A percentile compares a stretch with the other conserved stretches of the same genome.
These are phyloP conservation scores for Hemiscyllium ocellatum DNA, from an alignment of 2,113 vertebrate genomes.

Conservation along the genomic window DNA sequence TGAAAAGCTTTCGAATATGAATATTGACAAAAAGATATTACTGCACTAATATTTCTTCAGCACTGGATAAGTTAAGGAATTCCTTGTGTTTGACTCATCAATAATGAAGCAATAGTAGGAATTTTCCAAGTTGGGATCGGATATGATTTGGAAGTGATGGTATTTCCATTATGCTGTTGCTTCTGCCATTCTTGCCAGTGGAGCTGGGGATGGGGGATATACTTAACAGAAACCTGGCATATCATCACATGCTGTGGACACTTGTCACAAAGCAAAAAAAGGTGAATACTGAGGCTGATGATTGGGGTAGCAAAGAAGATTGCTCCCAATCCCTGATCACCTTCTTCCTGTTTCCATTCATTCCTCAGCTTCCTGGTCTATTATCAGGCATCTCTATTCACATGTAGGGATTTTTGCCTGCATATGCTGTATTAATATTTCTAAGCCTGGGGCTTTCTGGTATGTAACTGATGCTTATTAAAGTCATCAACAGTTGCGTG, in stretches of 20 bases:
- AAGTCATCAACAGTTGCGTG: not conserved
- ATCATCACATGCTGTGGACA: not conserved
- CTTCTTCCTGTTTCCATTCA: not conserved
- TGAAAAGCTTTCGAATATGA: too few species aligned
- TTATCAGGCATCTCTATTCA: not conserved
- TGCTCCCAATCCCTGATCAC: not conserved
- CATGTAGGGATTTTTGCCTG: not conserved
- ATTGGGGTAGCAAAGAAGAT: not conserved
- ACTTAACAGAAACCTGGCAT: not conserved
- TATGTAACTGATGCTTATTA: not conserved
- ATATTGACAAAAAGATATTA: too few species aligned
- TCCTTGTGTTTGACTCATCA: not conserved
- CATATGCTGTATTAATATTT: not conserved
- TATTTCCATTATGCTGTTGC: not conserved
- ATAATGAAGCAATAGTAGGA: not conserved
- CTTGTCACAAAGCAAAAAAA: not conserved
- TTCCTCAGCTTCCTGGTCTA: not conserved
- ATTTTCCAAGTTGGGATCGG: too few species aligned
- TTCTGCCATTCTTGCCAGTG: not conserved
- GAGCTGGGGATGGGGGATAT: not conserved
- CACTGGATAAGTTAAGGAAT: not conserved
- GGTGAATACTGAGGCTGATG: not conserved
- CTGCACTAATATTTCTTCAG: not conserved
- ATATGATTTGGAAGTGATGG: not conserved
- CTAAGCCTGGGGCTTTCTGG: too few species aligned